Evolutionary conservation across 23 tunicate genomes (phyloP), one percentile per base, ranked within the genome.

Genomic region (Diplosoma virens): DNA sequence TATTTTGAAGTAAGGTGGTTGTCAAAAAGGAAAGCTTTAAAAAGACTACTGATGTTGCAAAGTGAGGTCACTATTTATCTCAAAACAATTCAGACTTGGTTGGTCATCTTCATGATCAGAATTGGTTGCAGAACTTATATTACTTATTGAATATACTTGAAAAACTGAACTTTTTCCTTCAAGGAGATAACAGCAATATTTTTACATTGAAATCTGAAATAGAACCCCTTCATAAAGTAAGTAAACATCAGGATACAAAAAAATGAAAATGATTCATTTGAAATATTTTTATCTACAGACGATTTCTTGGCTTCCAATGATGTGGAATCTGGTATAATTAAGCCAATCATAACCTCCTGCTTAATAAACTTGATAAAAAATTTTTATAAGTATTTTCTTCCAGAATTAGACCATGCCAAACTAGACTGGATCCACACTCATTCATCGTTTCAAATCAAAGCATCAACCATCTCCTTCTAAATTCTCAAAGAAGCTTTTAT

Each of bases 1-100:
- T 58, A 77, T 63, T 25, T 35, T 77, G 74, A 77, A 77, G 55
- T 77, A 61, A 60, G 73, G 82, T 77, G 82, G 82, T 32, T 77
- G 29, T 77, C 73, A 29, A 77, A 77, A 77, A 73, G 58, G 29
- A 77, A 61, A 63, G 82, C 82, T 60, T 32, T 63, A 61, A 77
- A 61, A 77, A 77, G 82, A 25, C 82, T 60, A 34, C 27, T 77
- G 30, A 35, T 77, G 56, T 77, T 61, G 56, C 32, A 77, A 61
- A 77, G 37, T 37, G 73, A 77, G 7, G 58, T 76, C 50, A 60
- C 31, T 17, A 77, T 77, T 77, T 77, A 60, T 77, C 73, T 1
- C 27, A 60, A 58, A 61, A 61, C 32, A 61, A 77, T 33, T 63
- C 82, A 63, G 82, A 77, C 1, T 79, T 79, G 76, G 76, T 79